Base-by-base conservation (phyloP, 2,113 vertebrate genomes). In the human (Homo sapiens) region DNA sequence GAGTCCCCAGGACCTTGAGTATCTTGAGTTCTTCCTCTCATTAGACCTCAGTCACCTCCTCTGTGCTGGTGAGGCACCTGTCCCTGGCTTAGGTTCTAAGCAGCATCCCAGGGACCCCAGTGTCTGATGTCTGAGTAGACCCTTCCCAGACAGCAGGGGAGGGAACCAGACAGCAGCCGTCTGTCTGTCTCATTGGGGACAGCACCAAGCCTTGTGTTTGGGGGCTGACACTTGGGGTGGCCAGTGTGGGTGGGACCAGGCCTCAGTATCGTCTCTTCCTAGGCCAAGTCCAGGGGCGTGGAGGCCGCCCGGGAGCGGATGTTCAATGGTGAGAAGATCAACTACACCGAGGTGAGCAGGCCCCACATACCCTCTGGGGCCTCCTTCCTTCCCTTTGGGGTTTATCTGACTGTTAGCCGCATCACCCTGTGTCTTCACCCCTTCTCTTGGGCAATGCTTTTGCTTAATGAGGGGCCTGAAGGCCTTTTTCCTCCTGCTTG, bases 281-380 rank as follows among this genome's bases (percentile, higher is more conserved):
- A 99, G 99, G 99, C 99, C 1, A 99, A 99, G 98, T 99, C 99
- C 22, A 99, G 99, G 96, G 99, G 99, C 10, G 98, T 99, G 94
- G 99, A 99, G 95, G 98, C 98, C 17, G 99, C 99, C 61, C 99
- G 99, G 73, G 99, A 99, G 55, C 99, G 87, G 94, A 99, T 99
- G 99, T 99, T 99, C 98, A 98, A 82, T 4, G 99, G 99, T 11
- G 99, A 99, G 89, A 99, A 99, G 99, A 99, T 99, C 98, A 99
- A 99, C 98, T 99, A 99, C 98, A 99, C 99, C 0, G 99, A 99
- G 99, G 99, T 99, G 98, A 96, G 98, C 61, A 11, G 72, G 17
- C 43, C 10, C 40, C 22, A 0, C n/a, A 25, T 3, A 2, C 18
- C 6, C 35, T 25, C 68, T 10, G n/a, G n/a, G 73, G 75, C 90